These are phyloP conservation scores for Romanogobio albipinnatus DNA, from an alignment of 2,113 vertebrate genomes.

Conservation along the genomic window DNA sequence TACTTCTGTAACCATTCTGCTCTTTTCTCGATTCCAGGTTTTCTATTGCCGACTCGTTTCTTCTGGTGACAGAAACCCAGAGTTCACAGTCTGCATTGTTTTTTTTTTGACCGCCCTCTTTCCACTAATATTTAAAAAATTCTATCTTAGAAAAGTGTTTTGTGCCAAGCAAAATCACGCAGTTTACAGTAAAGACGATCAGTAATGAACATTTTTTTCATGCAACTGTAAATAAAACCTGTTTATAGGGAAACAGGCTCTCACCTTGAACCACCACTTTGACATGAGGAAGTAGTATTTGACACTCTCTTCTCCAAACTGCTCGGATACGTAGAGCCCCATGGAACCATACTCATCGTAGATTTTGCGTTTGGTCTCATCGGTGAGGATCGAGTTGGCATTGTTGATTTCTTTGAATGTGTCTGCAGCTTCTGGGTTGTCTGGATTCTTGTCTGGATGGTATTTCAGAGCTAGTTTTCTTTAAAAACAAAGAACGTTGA, in stretches of 20 bases:
- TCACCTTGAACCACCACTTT: constrained; percentile 96
- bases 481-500: constrained; percentile 1
- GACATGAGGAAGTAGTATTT: constrained; percentile 91
- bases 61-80: background rate
- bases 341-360: constrained; percentile 92
- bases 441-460: constrained; percentile 96
- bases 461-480: constrained; percentile 90
- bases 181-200: background rate
- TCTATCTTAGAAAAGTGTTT: too few relatives aligned
- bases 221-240: background rate
- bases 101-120: background rate
- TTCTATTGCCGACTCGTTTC: background rate
- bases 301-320: constrained; percentile 92
- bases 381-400: constrained; percentile 87
- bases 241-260: background rate
- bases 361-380: constrained; percentile 84
- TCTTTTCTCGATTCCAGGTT: background rate
- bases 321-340: constrained; percentile 90
- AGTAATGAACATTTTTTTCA: background rate
- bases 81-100: background rate
- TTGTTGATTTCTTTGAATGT: constrained; percentile 97
- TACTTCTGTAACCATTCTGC: background rate
- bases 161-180: background rate
- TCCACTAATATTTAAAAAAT: background rate
- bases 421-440: constrained; percentile 85